phyloP scores from a whole-genome alignment of 2,888 invertebrate species.

The Dolichopus griseipennis region DNA sequence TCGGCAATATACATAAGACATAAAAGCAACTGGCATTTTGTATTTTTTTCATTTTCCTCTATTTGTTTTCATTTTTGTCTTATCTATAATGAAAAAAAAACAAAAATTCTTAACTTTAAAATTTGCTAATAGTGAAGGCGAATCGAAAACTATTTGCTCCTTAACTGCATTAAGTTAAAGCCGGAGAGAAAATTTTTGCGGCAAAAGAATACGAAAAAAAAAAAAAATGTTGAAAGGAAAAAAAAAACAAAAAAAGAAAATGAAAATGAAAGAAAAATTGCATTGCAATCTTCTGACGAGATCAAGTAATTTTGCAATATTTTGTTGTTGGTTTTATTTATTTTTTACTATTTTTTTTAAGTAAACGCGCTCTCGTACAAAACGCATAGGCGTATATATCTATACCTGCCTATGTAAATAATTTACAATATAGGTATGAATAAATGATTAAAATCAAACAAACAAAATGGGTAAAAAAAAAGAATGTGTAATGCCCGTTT shows the following conservation, averaged over 20 bases:
- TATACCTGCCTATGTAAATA: too few relatives aligned
- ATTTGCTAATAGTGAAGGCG: not conserved
- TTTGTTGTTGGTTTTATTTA: not conserved
- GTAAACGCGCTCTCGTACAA: not conserved
- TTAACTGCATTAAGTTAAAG: not conserved
- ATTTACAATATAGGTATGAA: too few relatives aligned
- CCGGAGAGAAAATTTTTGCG: not conserved
- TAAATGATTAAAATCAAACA: too few relatives aligned
- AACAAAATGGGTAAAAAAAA: too few relatives aligned
- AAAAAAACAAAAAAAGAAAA: not conserved
- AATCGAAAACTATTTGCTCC: slow-evolving; percentile 1
- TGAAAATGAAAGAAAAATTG: not conserved
- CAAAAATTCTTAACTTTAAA: not conserved
- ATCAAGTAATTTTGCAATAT: not conserved
- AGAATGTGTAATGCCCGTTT: too few relatives aligned
- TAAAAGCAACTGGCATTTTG: not conserved
- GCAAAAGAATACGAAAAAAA: not conserved
- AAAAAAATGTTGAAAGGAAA: too few relatives aligned
- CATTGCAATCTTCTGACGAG: not conserved
- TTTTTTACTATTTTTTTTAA: not conserved
- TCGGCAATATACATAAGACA: not conserved
- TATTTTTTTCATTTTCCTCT: too few relatives aligned
- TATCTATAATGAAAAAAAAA: not conserved
- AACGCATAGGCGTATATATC: not conserved
- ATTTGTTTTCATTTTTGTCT: not conserved